Conservation (phyloP, 1,140 invertebrate genomes). For the Euschistus heros region DNA sequence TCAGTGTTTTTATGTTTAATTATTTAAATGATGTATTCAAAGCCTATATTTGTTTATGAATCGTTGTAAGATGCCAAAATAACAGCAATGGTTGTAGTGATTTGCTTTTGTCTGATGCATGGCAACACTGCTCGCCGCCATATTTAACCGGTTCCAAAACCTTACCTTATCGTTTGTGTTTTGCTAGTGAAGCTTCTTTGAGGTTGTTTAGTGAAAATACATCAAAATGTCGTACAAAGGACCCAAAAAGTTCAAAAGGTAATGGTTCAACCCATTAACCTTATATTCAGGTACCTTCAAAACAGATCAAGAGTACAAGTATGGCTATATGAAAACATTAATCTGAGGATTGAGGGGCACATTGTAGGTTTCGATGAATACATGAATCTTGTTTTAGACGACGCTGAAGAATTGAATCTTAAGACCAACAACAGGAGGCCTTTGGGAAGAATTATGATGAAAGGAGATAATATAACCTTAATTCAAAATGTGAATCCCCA, state of each 20-base stretch:
- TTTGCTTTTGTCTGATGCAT: too few species aligned
- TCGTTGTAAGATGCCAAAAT: too few species aligned
- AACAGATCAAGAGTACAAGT: conserved; percentile 83
- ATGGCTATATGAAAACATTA: conserved; percentile 32
- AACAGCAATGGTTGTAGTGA: too few species aligned
- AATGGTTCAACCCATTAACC: conserved; percentile 96
- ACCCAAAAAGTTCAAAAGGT: conserved; percentile 95
- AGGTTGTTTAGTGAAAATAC: conserved; percentile 28
- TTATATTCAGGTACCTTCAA: conserved; percentile 87
- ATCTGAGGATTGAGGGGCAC: conserved; percentile 80
- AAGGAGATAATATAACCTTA: conserved; percentile 95
- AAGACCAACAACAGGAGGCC: conserved; percentile 78
- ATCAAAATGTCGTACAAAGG: conserved; percentile 74
- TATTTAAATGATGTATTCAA: too few species aligned
- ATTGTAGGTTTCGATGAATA: conserved; percentile 99
- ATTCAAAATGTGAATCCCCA: conserved; percentile 55
- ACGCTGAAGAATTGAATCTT: conserved; percentile 89
- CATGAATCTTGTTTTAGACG: conserved; percentile 98
- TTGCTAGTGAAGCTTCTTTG: too few species aligned
- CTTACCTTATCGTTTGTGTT: background rate
- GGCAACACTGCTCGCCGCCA: background rate
- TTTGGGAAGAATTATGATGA: conserved; percentile 76
- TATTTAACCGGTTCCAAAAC: conserved; percentile 6
- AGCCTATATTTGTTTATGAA: too few species aligned
- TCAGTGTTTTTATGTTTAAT: too few species aligned